Percentiles rank a stretch among this genome's conserved stretches.
phyloP scores from a whole-genome alignment of 2,113 vertebrate genomes.

The Saimiri boliviensis region DNA sequence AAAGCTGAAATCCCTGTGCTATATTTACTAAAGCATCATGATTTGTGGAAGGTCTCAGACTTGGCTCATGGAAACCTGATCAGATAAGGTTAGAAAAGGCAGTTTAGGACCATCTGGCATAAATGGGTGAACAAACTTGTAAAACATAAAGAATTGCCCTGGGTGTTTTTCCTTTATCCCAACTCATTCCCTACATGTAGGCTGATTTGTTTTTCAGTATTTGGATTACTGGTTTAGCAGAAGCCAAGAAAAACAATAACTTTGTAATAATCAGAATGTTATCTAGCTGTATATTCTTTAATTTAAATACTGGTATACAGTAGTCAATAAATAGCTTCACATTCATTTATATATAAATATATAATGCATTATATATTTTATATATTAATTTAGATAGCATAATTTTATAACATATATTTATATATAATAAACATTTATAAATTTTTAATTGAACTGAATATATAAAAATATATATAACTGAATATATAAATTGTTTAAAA shows the following conservation, averaged over 20 bases:
- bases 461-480: too few relatives aligned
- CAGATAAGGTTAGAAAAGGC: neutral
- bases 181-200: slow-evolving; percentile 69
- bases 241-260: slow-evolving; percentile 77
- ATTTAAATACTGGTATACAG: slow-evolving; percentile 85
- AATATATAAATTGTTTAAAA: neutral
- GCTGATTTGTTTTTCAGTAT: slow-evolving; percentile 75
- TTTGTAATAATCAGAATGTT: slow-evolving; percentile 65
- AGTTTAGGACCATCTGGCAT: neutral
- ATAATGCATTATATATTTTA: neutral
- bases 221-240: slow-evolving; percentile 74
- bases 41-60: neutral
- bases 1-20: neutral
- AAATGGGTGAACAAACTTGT: neutral
- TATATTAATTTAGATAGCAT: too few relatives aligned
- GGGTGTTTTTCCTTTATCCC: neutral
- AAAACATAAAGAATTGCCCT: neutral
- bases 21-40: neutral
- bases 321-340: slow-evolving; percentile 85
- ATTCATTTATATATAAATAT: neutral
- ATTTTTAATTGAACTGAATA: too few relatives aligned
- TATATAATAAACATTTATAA: too few relatives aligned
- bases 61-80: neutral
- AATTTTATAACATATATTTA: neutral
- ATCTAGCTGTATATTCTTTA: slow-evolving; percentile 83